These are phyloP conservation scores for Melanerpes formicivorus DNA, from an alignment of 2,113 vertebrate genomes.

Conservation along the genomic window DNA sequence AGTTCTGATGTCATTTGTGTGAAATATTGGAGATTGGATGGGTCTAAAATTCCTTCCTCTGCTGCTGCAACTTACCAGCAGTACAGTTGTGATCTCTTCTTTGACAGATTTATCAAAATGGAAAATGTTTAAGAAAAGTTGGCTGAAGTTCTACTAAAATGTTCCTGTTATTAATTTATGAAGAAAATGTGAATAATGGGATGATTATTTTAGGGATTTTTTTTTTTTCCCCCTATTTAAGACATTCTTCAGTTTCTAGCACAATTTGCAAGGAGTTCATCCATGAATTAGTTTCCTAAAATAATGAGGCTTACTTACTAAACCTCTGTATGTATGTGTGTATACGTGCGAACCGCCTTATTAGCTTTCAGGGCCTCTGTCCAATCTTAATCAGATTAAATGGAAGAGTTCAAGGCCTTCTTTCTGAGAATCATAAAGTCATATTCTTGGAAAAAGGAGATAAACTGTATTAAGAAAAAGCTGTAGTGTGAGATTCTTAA, in stretches of 20 bases:
- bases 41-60: neutral
- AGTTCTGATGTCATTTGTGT: neutral
- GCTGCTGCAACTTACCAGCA: neutral
- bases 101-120: neutral
- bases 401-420: neutral
- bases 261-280: neutral
- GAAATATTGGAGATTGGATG: neutral
- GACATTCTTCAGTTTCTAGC: neutral
- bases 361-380: neutral
- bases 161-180: neutral
- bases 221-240: neutral
- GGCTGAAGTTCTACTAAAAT: neutral
- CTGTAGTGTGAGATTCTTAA: neutral
- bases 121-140: neutral
- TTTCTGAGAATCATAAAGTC: neutral
- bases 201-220: neutral
- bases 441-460: neutral
- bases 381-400: neutral
- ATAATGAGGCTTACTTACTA: neutral
- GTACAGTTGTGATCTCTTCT: neutral
- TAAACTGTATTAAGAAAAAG: neutral
- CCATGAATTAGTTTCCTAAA: neutral
- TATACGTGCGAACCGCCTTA: neutral
- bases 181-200: fast-evolving
- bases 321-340: fast-evolving